A percentile compares a stretch with the other conserved stretches of the same genome.
phyloP scores from a whole-genome alignment of 2,113 vertebrate species.

The Urocitellus parryii region DNA sequence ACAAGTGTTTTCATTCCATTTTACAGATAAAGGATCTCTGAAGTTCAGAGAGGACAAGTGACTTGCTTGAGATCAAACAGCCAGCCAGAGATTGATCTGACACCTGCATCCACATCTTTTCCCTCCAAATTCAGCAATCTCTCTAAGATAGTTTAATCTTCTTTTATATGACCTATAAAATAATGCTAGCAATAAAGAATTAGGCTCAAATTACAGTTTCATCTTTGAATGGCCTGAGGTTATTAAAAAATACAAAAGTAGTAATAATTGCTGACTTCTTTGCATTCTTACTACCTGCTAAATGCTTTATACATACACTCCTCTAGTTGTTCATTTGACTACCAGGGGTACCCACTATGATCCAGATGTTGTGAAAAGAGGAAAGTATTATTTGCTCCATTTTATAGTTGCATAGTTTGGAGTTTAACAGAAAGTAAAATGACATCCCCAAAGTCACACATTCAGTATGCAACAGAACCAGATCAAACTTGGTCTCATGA shows the following conservation, averaged over 20 bases:
- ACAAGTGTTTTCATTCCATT: not conserved
- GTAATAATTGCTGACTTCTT: not conserved
- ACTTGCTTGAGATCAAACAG: not conserved
- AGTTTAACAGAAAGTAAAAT: not conserved
- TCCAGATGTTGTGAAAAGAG: not conserved
- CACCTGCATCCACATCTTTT: not conserved
- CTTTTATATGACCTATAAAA: conserved; percentile 23
- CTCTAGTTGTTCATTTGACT: not conserved
- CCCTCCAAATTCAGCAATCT: not conserved
- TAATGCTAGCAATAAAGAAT: conserved; percentile 1
- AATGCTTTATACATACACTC: not conserved
- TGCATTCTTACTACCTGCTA: not conserved
- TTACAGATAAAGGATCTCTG: not conserved
- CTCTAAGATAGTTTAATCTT: not conserved
- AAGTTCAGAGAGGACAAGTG: conserved; percentile 1
- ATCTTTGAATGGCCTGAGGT: not conserved
- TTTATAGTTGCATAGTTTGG: conserved; percentile 39
- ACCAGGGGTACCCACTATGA: not conserved
- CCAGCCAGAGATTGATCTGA: not conserved
- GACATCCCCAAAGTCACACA: not conserved
- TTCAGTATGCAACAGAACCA: not conserved
- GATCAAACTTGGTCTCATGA: not conserved
- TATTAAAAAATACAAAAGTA: conserved; percentile 45
- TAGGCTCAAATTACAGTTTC: not conserved
- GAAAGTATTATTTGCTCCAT: not conserved